Percentiles rank a stretch among this genome's conserved stretches.
These are phyloP conservation scores for Alentia gelatinosa DNA, from an alignment of 2,888 invertebrate species.

Conservation along the genomic window DNA sequence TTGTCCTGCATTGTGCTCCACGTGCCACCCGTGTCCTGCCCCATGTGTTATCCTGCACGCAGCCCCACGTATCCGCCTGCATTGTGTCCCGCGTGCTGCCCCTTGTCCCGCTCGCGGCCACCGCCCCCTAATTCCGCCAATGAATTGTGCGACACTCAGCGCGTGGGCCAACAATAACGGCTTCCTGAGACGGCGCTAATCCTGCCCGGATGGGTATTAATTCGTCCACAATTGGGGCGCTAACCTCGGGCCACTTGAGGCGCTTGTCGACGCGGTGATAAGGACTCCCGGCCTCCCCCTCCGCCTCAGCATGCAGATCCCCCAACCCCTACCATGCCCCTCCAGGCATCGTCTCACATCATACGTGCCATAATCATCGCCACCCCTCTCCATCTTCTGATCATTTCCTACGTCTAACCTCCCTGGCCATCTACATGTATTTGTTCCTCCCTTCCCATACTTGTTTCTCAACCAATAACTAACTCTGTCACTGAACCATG, in stretches of 20 bases:
- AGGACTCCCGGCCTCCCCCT: neutral
- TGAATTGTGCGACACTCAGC: conserved; percentile 34
- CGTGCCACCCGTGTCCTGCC: neutral
- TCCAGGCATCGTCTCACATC: no score
- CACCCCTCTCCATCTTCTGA: no score
- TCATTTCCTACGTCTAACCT: no score
- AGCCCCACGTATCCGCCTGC: neutral
- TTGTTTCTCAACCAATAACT: no score
- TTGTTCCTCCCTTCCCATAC: no score
- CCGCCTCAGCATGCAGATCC: neutral
- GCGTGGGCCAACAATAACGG: neutral
- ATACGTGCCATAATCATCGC: no score
- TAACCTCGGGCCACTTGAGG: conserved; percentile 42
- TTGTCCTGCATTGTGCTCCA: neutral
- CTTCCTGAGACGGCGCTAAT: neutral
- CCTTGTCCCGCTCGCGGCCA: neutral
- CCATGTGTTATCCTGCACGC: neutral
- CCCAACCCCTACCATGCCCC: neutral
- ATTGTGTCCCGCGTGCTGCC: neutral
- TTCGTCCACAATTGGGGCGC: conserved; percentile 30
- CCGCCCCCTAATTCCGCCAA: conserved; percentile 15
- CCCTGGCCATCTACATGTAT: no score
- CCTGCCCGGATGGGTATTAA: conserved; percentile 43
- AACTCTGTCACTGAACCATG: no score
- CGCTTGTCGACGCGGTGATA: conserved; percentile 17